These are phyloP conservation scores for Telmatochromis sp. DNA, from an alignment of 2,113 vertebrate species.

Conservation along the genomic window DNA sequence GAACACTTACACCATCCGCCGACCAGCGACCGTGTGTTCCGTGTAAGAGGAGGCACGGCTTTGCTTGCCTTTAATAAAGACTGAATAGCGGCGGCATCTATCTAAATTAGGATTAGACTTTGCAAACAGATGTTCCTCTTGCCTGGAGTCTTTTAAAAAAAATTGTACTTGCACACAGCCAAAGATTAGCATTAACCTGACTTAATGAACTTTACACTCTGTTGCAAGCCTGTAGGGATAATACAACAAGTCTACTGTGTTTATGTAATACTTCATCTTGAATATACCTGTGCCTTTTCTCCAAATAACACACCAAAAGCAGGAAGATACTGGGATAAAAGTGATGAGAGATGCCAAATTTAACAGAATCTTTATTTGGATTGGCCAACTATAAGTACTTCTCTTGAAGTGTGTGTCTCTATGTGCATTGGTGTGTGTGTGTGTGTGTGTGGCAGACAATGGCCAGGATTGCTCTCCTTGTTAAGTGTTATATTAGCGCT, in stretches of 20 bases:
- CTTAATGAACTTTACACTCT: slow-evolving; percentile 68
- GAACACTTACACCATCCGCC: not conserved
- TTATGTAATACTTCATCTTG: slow-evolving; percentile 30
- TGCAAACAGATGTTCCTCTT: slow-evolving; percentile 69
- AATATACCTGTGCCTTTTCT: not conserved
- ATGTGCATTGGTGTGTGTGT: not conserved
- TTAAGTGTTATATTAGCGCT: slow-evolving; percentile 42
- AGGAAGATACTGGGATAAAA: not conserved
- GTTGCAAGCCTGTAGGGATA: slow-evolving; percentile 57
- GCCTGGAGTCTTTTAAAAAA: slow-evolving; percentile 67
- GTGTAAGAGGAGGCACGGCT: slow-evolving; percentile 11
- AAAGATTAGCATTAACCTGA: slow-evolving; percentile 68
- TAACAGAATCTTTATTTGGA: not conserved
- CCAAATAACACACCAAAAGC: not conserved
- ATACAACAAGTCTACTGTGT: slow-evolving; percentile 51
- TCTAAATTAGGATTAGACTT: slow-evolving; percentile 60
- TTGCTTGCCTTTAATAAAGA: slow-evolving; percentile 32
- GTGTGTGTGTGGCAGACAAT: not conserved
- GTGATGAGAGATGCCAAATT: not conserved
- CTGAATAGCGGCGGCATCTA: slow-evolving; percentile 27
- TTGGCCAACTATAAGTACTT: not conserved
- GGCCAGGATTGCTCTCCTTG: slow-evolving; percentile 5
- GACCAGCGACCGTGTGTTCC: not conserved
- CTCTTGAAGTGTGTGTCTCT: not conserved
- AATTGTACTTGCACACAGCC: slow-evolving; percentile 19